Base-by-base conservation (phyloP, 2,888 invertebrate species). In the Eumacrocentrus americanus region DNA sequence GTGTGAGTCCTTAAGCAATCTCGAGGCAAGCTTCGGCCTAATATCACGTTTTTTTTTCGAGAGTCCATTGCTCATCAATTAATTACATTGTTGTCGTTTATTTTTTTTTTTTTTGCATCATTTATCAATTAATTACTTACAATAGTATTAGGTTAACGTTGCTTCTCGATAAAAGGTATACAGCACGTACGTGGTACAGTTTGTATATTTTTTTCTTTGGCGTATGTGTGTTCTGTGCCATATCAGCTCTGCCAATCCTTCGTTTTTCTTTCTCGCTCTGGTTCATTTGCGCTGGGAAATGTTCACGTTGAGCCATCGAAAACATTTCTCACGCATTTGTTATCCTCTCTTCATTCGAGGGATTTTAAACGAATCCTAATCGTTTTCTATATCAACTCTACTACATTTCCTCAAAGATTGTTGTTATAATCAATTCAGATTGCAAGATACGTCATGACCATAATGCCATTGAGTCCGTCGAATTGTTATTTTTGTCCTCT, bases 21-120 rank as follows among this genome's bases (percentile, higher is more conserved):
- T 79, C 76, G 78, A 80, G 80, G 80, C 80, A 79, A 80, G 78
- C 80, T 78, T 78, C 78, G 79, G 80, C 79, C 80, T 80, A 81
- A 80, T 81, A 81, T 80, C 80, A 80, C 80, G 78, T 77, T 79
- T 78, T 76, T 29, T 29, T 29, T 29, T 9, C 29, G 29, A 29
- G 79, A 79, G 79, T 80, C 77, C 78, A 78, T 79, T 78, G 77
- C 80, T 80, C 78, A 72, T 79, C 71, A 69, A 69, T 67, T 75
- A 72, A 71, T 74, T 74, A 74, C 66, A 70, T 69, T 64, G 62
- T 63, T 60, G 62, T 58, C 46, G 29, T 46, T 50, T 61, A 56
- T 47, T 56, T 61, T 62, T 40, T 59, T 46, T 47, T 57, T 60
- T 61, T 67, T 68, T 69, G 66, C 58, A 63, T 70, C 53, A 60